Base-by-base conservation (phyloP, 2,113 vertebrate genomes). In the Gobiocypris rarus region DNA sequence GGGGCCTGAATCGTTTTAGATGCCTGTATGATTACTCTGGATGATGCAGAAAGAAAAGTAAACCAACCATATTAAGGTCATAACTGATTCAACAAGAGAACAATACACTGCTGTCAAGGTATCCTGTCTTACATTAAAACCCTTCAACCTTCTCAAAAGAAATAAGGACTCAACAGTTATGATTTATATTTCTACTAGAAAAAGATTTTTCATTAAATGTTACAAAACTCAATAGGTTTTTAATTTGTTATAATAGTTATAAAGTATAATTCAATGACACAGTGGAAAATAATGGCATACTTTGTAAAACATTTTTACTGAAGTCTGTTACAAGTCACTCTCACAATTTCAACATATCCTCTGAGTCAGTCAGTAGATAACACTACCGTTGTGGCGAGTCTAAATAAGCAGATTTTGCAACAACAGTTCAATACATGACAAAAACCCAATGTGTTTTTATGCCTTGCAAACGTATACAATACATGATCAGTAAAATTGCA, bases 321-420 rank as follows among this genome's bases (percentile, higher is more conserved):
- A 74, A 15, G 24, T 8, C 22, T 7, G 7, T 74, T 0, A 50
- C 13, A 8, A 74, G 11, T 31, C 45, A 19, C 17, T 50, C 15
- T 75, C 15, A 28, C 45, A 52, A 52, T 75, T 75, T 52, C 45
- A 14, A 75, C 43, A 75, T 50, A 75, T 75, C 14, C 73, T 75
- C 13, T 28, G 45, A 52, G 73, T 75, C 24, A 31, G 4, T 75
- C 73, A 10, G 48, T 52, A 10, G 73, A 52, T 52, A 52, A 26
- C 5, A n/a, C n/a, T n/a, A n/a, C 2, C 0, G 4, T 2, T 26
- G 8, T 19, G 24, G 50, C 43, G 45, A 28, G 43, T 31, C 17
- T 69, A 22, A 69, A 73, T 73, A 10, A 13, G 74, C 22, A 59
- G 28, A 43, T 15, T 63, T 17, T 61, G 56, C 24, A 58, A 58